Evolutionary conservation across 2,113 vertebrate genomes (phyloP), one percentile per base, ranked within the genome.

Genomic region (Willisornis vidua): DNA sequence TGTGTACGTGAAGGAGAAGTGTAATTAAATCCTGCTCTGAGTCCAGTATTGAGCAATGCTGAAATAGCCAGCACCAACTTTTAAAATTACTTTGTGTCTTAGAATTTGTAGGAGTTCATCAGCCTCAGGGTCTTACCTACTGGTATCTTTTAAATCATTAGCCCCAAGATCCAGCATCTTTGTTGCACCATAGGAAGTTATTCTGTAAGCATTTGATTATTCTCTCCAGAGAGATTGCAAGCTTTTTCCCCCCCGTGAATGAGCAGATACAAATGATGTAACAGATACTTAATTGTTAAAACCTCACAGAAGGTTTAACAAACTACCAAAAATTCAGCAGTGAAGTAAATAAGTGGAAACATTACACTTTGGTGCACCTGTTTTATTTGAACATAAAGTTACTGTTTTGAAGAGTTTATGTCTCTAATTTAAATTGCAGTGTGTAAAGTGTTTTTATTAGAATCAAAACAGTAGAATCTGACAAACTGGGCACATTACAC

Each of bases 381-480:
- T 92, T 93, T 94, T 88, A 86, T 88, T 65, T 90, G 88, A 94
- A 35, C 49, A 78, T 84, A 74, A 92, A 83, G 55, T 80, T 84
- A 41, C 67, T 74, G 43, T 84, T 96, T 88, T 37, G 65, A 74
- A 54, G 58, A 91, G 73, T 78, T 92, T 81, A 92, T 39, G 48
- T 41, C 84, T 94, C 0, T 85, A 65, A 87, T 89, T 96, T 85
- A 68, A 90, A 84, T 77, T 59, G 31, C 73, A 77, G 26, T 81
- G 57, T 86, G 46, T 71, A 84, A 88, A 45, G 37, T 61, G 37
- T 59, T 85, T 71, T 54, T 73, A 11, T 88, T 94, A 57, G 86
- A 86, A 77, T 9, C 45, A 90, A 88, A 77, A 9, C 45, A 57
- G 35, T 72, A 12, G 18, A 4, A 78, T 71, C 65, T 61, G 52